These are phyloP conservation scores for Acipenser transmontanus DNA, from an alignment of 2,797 vertebrate species.

Conservation along the genomic window DNA sequence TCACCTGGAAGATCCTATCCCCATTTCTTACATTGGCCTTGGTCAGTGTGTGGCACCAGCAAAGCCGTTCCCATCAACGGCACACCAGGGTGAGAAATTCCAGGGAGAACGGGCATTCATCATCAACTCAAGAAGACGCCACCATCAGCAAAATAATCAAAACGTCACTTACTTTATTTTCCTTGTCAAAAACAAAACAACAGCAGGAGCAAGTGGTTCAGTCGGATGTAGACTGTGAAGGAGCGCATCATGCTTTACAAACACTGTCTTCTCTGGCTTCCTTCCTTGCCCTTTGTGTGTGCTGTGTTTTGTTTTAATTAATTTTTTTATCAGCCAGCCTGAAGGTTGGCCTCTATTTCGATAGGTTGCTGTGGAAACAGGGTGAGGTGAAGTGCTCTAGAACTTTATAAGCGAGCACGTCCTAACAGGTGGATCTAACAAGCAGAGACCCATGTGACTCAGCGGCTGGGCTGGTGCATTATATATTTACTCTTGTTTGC, in stretches of 20 bases:
- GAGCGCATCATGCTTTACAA: background rate
- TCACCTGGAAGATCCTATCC: background rate
- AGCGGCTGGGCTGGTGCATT: too few relatives aligned
- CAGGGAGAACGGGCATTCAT: too few relatives aligned
- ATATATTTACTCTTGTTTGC: too few relatives aligned
- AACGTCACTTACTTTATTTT: background rate
- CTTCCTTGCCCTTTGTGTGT: background rate
- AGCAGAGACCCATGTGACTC: constrained; percentile 16
- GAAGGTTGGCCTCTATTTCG: constrained; percentile 33
- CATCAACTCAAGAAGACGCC: too few relatives aligned
- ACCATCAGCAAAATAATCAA: too few relatives aligned
- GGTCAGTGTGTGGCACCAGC: background rate
- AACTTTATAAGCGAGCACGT: constrained; percentile 43
- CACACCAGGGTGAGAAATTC: too few relatives aligned
- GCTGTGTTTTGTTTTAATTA: background rate
- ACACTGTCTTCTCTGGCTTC: background rate
- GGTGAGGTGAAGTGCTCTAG: constrained; percentile 41
- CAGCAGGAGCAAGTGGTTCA: too few relatives aligned
- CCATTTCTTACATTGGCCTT: background rate
- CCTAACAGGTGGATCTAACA: constrained; percentile 43
- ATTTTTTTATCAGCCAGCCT: too few relatives aligned
- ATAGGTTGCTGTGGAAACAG: constrained; percentile 47
- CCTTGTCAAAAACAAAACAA: background rate
- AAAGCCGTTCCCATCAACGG: background rate
- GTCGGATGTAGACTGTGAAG: background rate